Evolutionary conservation across 2,797 vertebrate species (phyloP).

Genomic region (Pterois miles): DNA sequence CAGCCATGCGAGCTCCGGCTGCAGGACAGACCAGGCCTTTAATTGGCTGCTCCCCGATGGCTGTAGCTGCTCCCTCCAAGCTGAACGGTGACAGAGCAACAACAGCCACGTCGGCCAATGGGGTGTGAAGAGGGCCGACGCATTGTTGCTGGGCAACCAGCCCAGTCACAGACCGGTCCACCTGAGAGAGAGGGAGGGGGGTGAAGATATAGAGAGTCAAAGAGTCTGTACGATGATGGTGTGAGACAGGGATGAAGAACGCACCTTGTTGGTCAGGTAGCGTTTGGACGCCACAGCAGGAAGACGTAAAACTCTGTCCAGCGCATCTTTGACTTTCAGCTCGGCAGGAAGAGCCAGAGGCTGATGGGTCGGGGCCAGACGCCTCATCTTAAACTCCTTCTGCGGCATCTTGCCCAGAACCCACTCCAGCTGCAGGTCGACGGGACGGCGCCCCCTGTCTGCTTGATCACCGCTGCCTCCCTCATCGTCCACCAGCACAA

Average conservation of each 20-base stretch:
- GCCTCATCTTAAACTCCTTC: constrained; percentile 89
- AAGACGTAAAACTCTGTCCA: constrained; percentile 88
- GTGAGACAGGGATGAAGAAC: background rate
- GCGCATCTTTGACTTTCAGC: constrained; percentile 82
- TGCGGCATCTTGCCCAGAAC: constrained; percentile 95
- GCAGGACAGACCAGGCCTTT: constrained; percentile 90
- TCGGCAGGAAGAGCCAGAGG: constrained; percentile 82
- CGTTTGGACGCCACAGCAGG: constrained; percentile 93
- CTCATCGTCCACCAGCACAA: constrained; percentile 89
- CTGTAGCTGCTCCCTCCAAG: constrained; percentile 87
- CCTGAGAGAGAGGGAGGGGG: constrained; percentile 72
- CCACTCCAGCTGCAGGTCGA: constrained; percentile 93
- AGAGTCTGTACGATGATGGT: background rate
- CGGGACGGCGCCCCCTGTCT: constrained; percentile 76
- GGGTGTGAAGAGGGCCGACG: constrained; percentile 94
- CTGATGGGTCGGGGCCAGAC: constrained; percentile 40
- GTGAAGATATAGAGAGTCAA: background rate
- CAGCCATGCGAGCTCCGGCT: constrained; percentile 90
- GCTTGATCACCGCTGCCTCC: constrained; percentile 11
- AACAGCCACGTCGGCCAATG: constrained; percentile 92
- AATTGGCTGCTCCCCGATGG: constrained; percentile 94
- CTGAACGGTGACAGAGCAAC: constrained; percentile 90
- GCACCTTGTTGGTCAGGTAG: constrained; percentile 96
- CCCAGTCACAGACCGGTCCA: constrained; percentile 94
- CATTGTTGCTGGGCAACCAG: constrained; percentile 97